phyloP scores from a whole-genome alignment of 2,113 vertebrate genomes.

The Pseudopipra pipra region DNA sequence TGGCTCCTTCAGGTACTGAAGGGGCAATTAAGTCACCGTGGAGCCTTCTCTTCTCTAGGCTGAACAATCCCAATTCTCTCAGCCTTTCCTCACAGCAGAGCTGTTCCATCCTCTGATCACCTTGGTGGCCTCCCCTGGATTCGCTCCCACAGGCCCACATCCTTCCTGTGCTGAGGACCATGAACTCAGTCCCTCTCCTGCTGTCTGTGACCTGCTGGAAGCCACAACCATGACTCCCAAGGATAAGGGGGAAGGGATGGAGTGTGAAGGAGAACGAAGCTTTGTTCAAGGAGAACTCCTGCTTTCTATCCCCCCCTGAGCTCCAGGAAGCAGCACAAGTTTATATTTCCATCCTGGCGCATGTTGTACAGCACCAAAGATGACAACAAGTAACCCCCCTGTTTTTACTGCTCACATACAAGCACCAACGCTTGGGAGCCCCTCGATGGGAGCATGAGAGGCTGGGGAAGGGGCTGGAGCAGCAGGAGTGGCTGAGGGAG shows the following conservation, averaged over 20 bases:
- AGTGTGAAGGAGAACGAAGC: neutral
- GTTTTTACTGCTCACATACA: neutral
- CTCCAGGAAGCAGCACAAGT: neutral
- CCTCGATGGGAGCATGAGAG: neutral
- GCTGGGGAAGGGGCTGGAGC: neutral
- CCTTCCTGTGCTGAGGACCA: neutral
- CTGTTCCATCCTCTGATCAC: neutral
- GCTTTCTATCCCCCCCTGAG: neutral
- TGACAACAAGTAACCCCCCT: neutral
- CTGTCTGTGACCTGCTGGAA: neutral
- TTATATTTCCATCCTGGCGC: neutral
- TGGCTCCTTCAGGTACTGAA: neutral
- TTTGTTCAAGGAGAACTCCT: neutral
- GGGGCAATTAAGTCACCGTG: neutral
- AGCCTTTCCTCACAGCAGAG: neutral
- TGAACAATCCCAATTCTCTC: neutral
- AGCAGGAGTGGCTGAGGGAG: neutral
- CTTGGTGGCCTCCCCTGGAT: neutral
- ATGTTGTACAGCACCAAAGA: fast-evolving
- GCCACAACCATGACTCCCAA: neutral
- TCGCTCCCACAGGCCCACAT: neutral
- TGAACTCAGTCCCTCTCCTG: neutral
- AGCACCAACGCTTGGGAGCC: neutral
- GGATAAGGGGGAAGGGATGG: neutral
- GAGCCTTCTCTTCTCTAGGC: neutral